Evolutionary conservation across 2,113 vertebrate genomes (phyloP).

Genomic region (Sander lucioperca): DNA sequence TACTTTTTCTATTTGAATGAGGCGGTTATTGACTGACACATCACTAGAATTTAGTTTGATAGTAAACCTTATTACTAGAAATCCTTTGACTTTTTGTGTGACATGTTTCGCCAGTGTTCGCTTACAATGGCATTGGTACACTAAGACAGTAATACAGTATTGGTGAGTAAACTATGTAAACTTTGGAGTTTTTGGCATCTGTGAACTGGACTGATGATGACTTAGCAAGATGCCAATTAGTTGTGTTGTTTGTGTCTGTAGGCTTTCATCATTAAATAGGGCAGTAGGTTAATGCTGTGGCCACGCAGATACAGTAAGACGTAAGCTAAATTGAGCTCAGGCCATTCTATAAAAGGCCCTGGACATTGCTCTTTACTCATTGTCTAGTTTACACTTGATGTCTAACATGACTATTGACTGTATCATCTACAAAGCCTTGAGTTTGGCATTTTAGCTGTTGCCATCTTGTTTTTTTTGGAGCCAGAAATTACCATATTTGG

Average conservation of each 20-base stretch:
- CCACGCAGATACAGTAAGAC: constrained; percentile 30
- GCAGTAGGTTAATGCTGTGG: constrained; percentile 64
- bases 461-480: no score
- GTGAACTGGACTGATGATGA: constrained; percentile 11
- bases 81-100: not conserved
- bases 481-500: no score
- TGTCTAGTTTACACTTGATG: not conserved
- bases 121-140: not conserved
- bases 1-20: not conserved
- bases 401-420: not conserved
- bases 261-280: constrained; percentile 52
- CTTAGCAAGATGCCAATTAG: constrained; percentile 40
- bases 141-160: not conserved
- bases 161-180: not conserved
- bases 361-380: not conserved
- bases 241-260: constrained; percentile 45
- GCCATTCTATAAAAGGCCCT: not conserved
- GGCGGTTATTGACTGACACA: not conserved
- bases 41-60: not conserved
- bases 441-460: no score
- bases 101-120: not conserved
- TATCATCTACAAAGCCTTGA: no score
- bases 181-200: not conserved
- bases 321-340: constrained; percentile 13
- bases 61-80: not conserved